Evolutionary conservation across 2,888 invertebrate genomes (phyloP), one percentile per base, ranked within the genome.

Genomic region (Protophormia terraenovae): DNA sequence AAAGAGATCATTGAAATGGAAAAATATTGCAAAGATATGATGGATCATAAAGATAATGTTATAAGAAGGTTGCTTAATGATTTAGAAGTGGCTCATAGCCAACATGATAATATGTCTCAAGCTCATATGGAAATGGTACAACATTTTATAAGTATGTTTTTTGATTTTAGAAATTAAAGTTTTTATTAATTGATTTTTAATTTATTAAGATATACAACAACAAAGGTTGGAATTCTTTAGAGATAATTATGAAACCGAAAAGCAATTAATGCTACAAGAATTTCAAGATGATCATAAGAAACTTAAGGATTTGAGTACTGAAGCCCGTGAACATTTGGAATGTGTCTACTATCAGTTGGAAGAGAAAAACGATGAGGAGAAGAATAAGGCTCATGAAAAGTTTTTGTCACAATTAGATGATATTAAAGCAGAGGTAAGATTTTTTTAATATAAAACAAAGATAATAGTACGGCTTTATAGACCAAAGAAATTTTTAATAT

Each of bases 111-210:
- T 60, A 94, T 96, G 72, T 95, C 96, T 88, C 95, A 96, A 86
- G 94, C 95, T 0, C 97, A 97, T 89, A 95, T 96, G 55, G 95
- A 95, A 87, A 95, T 94, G 67, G 94, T 97, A 71, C 95, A 95
- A 88, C 93, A 94, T 89, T 94, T 96, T 87, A 94, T 96, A 69
- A 94, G 96, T 96, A 93, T 91, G 91, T 89, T 0, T 47, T 24
- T 32, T 0, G 2, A 27, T 50, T 3, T 27, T n/a, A n/a, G n/a
- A n/a, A n/a, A n/a, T n/a, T n/a, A n/a, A n/a, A n/a, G n/a, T n/a
- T n/a, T n/a, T n/a, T n/a, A n/a, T n/a, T n/a, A 5, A 14, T 22
- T 24, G 27, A 8, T 32, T 22, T 19, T 3, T 0, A 47, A 55
- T 41, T n/a, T 50, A 38, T 38, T 38, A 41, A 95, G 95, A 91